These are phyloP conservation scores for Euwallacea fornicatus DNA, from an alignment of 1,140 invertebrate genomes.

Conservation along the genomic window DNA sequence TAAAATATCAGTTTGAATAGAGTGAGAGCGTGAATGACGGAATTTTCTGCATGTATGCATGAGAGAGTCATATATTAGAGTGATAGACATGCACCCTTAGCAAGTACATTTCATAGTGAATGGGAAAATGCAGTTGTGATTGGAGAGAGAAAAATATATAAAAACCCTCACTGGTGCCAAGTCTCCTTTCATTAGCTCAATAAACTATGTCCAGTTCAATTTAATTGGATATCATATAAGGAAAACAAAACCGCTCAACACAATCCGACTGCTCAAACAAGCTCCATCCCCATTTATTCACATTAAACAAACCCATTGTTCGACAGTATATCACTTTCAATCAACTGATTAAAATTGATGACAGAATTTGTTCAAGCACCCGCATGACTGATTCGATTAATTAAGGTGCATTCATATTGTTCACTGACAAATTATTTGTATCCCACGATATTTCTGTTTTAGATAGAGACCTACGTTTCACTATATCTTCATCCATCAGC, in stretches of 20 bases:
- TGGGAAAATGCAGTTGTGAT: too few relatives aligned
- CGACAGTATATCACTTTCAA: conserved; percentile 3
- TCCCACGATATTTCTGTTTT: background rate
- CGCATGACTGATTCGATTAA: conserved; percentile 5
- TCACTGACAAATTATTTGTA: background rate
- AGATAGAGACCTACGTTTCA: background rate
- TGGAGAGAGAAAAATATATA: too few relatives aligned
- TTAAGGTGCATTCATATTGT: background rate
- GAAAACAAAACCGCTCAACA: background rate
- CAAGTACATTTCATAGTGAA: too few relatives aligned
- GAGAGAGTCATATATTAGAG: too few relatives aligned
- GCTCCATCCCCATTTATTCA: background rate
- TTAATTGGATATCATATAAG: too few relatives aligned
- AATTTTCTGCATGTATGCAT: too few relatives aligned
- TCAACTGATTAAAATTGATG: conserved; percentile 2
- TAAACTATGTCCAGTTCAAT: too few relatives aligned
- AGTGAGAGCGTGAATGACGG: background rate
- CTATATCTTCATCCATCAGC: too few relatives aligned
- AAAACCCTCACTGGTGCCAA: too few relatives aligned
- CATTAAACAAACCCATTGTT: conserved; percentile 1
- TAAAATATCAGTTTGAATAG: conserved; percentile 3
- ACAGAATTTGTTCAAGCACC: conserved; percentile 2
- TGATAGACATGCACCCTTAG: too few relatives aligned
- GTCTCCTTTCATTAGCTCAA: too few relatives aligned
- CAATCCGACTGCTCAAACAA: conserved; percentile 2